These are phyloP conservation scores for Pyralis farinalis DNA, from an alignment of 2,888 invertebrate genomes.

Conservation along the genomic window DNA sequence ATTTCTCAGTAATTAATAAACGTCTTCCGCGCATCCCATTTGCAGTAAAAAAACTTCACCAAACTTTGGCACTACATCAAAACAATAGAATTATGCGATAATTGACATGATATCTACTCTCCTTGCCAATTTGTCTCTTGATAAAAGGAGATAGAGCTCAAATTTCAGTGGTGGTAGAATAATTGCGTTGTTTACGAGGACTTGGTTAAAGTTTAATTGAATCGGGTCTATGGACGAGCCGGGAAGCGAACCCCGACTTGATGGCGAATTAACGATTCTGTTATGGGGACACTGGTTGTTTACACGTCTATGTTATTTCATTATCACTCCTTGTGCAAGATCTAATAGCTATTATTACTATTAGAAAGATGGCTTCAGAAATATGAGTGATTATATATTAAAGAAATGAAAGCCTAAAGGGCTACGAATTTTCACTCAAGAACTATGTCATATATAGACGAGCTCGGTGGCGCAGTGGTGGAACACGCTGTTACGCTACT, in stretches of 20 bases:
- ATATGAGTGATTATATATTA: too few relatives aligned
- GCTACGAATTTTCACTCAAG: too few relatives aligned
- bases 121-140: slow-evolving; percentile 22
- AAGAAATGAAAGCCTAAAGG: too few relatives aligned
- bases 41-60: slow-evolving; percentile 12
- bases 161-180: slow-evolving; percentile 38
- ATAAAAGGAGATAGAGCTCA: slow-evolving; percentile 28
- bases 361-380: too few relatives aligned
- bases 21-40: neutral
- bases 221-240: slow-evolving; percentile 40
- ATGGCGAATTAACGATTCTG: slow-evolving; percentile 61
- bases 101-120: slow-evolving; percentile 36
- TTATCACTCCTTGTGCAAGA: slow-evolving; percentile 26
- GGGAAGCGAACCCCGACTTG: slow-evolving; percentile 40
- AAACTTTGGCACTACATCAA: slow-evolving; percentile 40
- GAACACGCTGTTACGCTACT: too few relatives aligned
- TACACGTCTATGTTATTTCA: slow-evolving; percentile 45
- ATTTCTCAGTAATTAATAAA: neutral
- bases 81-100: slow-evolving; percentile 56
- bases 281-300: slow-evolving; percentile 49
- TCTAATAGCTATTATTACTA: neutral
- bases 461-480: too few relatives aligned
- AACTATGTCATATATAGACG: too few relatives aligned
- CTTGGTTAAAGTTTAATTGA: slow-evolving; percentile 78
- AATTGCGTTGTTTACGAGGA: slow-evolving; percentile 75